These are phyloP conservation scores for Piscicola geometra DNA, from an alignment of 2,888 invertebrate species.

Conservation along the genomic window DNA sequence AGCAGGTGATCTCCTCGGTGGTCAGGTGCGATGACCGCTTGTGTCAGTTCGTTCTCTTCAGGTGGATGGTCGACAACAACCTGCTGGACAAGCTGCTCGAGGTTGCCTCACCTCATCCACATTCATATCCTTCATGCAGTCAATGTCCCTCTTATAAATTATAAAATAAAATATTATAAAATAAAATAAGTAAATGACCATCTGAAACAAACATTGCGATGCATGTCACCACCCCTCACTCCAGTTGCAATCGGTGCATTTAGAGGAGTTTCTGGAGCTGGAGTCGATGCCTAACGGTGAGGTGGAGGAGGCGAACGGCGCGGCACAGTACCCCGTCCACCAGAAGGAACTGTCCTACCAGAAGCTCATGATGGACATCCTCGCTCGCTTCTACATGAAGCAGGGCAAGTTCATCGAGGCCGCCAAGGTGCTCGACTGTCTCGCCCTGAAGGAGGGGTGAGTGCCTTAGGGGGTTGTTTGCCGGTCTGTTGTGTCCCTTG, in stretches of 20 bases:
- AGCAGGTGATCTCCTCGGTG: slow-evolving; percentile 58
- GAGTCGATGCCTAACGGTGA: slow-evolving; percentile 35
- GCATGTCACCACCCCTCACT: too few relatives aligned
- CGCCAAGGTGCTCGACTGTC: slow-evolving; percentile 78
- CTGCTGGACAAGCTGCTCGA: slow-evolving; percentile 58
- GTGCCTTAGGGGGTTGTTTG: background rate
- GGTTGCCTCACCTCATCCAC: too few relatives aligned
- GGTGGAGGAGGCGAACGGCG: slow-evolving; percentile 36
- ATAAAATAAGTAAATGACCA: background rate
- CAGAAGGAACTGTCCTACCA: slow-evolving; percentile 48
- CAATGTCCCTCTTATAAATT: too few relatives aligned
- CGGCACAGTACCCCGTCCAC: background rate
- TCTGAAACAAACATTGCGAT: background rate
- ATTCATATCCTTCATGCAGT: too few relatives aligned
- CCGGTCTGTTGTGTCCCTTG: too few relatives aligned
- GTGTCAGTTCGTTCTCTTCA: slow-evolving; percentile 82
- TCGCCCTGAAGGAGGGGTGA: slow-evolving; percentile 66
- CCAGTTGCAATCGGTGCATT: slow-evolving; percentile 62
- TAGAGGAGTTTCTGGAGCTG: slow-evolving; percentile 70
- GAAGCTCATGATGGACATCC: slow-evolving; percentile 70
- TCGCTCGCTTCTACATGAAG: slow-evolving; percentile 94
- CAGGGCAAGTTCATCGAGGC: slow-evolving; percentile 85
- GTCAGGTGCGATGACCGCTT: slow-evolving; percentile 70
- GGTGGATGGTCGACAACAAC: slow-evolving; percentile 73
- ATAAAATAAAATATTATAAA: too few relatives aligned